phyloP scores from a whole-genome alignment of 2,888 invertebrate genomes.

The Drosophila helvetica region DNA sequence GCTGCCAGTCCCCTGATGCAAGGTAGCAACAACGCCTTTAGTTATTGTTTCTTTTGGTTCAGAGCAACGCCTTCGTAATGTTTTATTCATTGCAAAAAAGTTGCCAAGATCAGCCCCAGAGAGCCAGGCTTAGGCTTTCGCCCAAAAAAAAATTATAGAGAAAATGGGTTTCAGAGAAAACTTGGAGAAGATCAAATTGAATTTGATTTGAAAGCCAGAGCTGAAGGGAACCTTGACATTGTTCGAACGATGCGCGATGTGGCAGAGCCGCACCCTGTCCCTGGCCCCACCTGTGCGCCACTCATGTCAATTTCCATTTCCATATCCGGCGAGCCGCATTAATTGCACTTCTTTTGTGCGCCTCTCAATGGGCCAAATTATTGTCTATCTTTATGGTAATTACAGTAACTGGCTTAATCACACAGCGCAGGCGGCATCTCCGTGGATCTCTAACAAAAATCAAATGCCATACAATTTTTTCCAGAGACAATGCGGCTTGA shows the following conservation, averaged over 20 bases:
- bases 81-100: slow-evolving; percentile 67
- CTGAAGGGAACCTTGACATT: slow-evolving; percentile 34
- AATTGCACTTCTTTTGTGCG: slow-evolving; percentile 51
- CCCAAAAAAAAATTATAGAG: neutral
- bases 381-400: slow-evolving; percentile 68
- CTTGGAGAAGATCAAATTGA: neutral
- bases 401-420: slow-evolving; percentile 71
- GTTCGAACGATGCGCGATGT: neutral
- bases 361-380: slow-evolving; percentile 55
- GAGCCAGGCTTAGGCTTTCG: slow-evolving; percentile 43
- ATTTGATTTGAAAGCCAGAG: slow-evolving; percentile 8
- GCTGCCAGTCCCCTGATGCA: slow-evolving; percentile 16
- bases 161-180: neutral
- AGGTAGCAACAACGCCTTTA: slow-evolving; percentile 76
- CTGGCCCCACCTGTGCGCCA: slow-evolving; percentile 37
- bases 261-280: slow-evolving; percentile 44
- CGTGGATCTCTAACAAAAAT: slow-evolving; percentile 25
- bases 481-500: slow-evolving; percentile 45
- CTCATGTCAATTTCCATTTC: slow-evolving; percentile 57
- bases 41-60: slow-evolving; percentile 75
- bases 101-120: slow-evolving; percentile 5
- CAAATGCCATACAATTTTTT: slow-evolving; percentile 48
- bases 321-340: slow-evolving; percentile 61
- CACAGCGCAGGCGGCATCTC: slow-evolving; percentile 33
- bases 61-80: slow-evolving; percentile 75